These are phyloP conservation scores for Dynastes hyllus DNA, from an alignment of 2,888 invertebrate species.

Conservation along the genomic window DNA sequence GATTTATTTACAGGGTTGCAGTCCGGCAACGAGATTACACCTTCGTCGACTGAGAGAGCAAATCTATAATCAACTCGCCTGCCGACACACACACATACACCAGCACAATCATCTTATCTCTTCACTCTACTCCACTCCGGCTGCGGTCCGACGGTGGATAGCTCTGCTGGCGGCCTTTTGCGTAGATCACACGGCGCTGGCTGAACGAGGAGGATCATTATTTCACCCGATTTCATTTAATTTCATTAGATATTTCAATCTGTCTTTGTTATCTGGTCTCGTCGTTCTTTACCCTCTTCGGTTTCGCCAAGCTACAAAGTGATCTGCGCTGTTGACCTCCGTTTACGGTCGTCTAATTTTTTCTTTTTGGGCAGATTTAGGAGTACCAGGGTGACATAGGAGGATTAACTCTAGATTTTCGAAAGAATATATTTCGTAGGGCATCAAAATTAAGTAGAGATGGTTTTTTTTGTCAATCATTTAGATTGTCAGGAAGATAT, in stretches of 20 bases:
- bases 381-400: too few relatives aligned
- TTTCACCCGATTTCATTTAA: constrained; percentile 67
- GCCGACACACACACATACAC: constrained; percentile 23
- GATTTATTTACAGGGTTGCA: constrained; percentile 58
- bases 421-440: too few relatives aligned
- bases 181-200: constrained; percentile 57
- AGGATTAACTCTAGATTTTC: too few relatives aligned
- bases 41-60: constrained; percentile 52
- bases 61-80: constrained; percentile 58
- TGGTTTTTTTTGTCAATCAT: too few relatives aligned
- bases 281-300: constrained; percentile 26
- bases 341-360: constrained; percentile 60
- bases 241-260: constrained; percentile 68
- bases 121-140: constrained; percentile 23
- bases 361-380: constrained; percentile 52
- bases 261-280: constrained; percentile 63
- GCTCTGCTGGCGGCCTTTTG: constrained; percentile 54
- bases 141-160: constrained; percentile 32
- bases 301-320: constrained; percentile 51
- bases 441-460: too few relatives aligned
- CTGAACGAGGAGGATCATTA: constrained; percentile 62
- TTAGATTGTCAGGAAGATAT: too few relatives aligned
- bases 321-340: constrained; percentile 58
- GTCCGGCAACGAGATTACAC: constrained; percentile 58
- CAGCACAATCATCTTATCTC: constrained; percentile 56